Base-by-base conservation (phyloP, 2,888 invertebrate species). In the Heteromurus nitidus region DNA sequence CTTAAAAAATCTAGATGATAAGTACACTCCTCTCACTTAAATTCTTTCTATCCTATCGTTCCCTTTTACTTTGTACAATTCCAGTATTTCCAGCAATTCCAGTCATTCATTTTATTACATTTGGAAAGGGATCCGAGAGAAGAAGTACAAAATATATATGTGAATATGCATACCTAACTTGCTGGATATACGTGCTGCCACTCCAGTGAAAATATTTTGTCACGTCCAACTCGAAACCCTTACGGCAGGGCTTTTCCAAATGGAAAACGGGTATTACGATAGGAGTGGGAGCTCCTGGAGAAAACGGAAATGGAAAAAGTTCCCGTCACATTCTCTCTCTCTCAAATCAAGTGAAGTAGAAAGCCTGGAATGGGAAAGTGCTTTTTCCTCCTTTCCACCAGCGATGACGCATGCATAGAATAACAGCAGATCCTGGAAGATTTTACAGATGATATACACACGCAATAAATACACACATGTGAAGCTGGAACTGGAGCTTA, bases 221-320 rank as follows among this genome's bases (percentile, higher is more conserved):
- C n/a, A n/a, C n/a, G n/a, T n/a, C n/a, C n/a, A n/a, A n/a, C n/a
- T n/a, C n/a, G n/a, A n/a, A n/a, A n/a, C n/a, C n/a, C n/a, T n/a
- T n/a, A n/a, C n/a, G n/a, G n/a, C n/a, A n/a, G n/a, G n/a, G n/a
- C n/a, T n/a, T n/a, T n/a, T n/a, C n/a, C n/a, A n/a, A n/a, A n/a
- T n/a, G n/a, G n/a, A n/a, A n/a, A n/a, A n/a, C n/a, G n/a, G n/a
- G n/a, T n/a, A n/a, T n/a, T n/a, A n/a, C n/a, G n/a, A n/a, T n/a
- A n/a, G n/a, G n/a, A n/a, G n/a, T n/a, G n/a, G n/a, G n/a, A n/a
- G n/a, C n/a, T n/a, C n/a, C n/a, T 36, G 44, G 64, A 24, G 64
- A 58, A 75, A 67, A 75, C 75, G 75, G 75, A 75, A 75, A 75
- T 75, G 75, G 58, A 67, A 75, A 75, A 75, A 75, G 67, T 74